Evolutionary conservation across 2,888 invertebrate genomes (phyloP).

Genomic region (Eilema caniola): DNA sequence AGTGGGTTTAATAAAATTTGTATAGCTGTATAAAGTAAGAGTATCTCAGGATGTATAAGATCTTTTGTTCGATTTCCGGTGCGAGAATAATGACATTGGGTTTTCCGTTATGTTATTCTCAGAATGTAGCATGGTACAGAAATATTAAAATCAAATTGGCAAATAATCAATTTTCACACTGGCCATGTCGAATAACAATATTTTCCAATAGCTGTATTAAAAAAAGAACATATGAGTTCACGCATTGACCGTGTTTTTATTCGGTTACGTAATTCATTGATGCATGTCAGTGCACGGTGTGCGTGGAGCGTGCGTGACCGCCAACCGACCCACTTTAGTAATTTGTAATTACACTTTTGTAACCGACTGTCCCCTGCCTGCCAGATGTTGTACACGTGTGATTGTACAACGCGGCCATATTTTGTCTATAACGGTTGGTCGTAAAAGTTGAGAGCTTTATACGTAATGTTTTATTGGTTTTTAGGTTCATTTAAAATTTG

Average conservation of each 20-base stretch:
- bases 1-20: too few species aligned
- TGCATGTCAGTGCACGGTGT: conserved; percentile 17
- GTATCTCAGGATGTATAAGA: too few species aligned
- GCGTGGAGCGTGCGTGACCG: conserved; percentile 42
- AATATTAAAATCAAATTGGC: not conserved
- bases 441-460: conserved; percentile 43
- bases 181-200: not conserved
- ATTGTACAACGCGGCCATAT: conserved; percentile 37
- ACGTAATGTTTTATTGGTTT: conserved; percentile 38
- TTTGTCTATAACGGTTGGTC: conserved; percentile 42
- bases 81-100: too few species aligned
- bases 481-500: conserved; percentile 30
- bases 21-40: not conserved
- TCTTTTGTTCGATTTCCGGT: too few species aligned
- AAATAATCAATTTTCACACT: not conserved
- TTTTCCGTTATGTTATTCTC: too few species aligned
- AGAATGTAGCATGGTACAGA: too few species aligned
- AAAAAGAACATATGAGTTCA: not conserved
- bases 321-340: conserved; percentile 51
- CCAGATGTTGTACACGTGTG: conserved; percentile 70
- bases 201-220: not conserved
- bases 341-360: conserved; percentile 54
- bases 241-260: conserved; percentile 11
- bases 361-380: conserved; percentile 46
- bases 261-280: conserved; percentile 28